Percentiles rank a stretch among this genome's conserved stretches.
Evolutionary conservation across 2,888 invertebrate species (phyloP).

Genomic region (Zootermopsis nevadensis): DNA sequence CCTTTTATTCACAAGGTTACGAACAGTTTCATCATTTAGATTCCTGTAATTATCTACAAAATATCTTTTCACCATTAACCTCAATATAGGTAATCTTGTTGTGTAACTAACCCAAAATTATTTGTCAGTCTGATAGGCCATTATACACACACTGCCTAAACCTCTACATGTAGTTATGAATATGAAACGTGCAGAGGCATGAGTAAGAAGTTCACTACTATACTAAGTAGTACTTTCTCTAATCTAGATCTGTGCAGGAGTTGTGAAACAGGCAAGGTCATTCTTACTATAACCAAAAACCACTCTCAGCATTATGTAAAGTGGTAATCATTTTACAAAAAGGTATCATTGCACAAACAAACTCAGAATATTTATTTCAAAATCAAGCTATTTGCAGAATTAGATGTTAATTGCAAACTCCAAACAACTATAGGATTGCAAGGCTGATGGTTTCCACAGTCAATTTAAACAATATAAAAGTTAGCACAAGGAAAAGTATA

Average conservation of each 20-base stretch:
- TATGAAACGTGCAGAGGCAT: not conserved
- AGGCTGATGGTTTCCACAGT: slow-evolving; percentile 14
- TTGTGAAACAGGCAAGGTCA: slow-evolving; percentile 23
- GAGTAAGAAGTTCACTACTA: not conserved
- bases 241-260: not conserved
- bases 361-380: slow-evolving; percentile 13
- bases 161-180: slow-evolving; percentile 12
- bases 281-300: slow-evolving; percentile 15
- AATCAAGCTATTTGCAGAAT: slow-evolving; percentile 23
- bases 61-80: too few relatives aligned
- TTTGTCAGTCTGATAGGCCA: not conserved
- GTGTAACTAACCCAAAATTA: too few relatives aligned
- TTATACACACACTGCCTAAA: not conserved
- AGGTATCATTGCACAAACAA: slow-evolving; percentile 13
- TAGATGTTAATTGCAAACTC: slow-evolving; percentile 28
- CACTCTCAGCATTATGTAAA: slow-evolving; percentile 26
- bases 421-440: slow-evolving; percentile 3
- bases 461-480: not conserved
- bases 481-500: too few relatives aligned
- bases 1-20: too few relatives aligned
- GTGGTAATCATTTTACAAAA: slow-evolving; percentile 11
- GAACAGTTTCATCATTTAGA: too few relatives aligned
- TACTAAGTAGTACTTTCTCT: not conserved
- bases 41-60: too few relatives aligned
- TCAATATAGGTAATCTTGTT: too few relatives aligned